Evolutionary conservation across 1,140 invertebrate genomes (phyloP), one percentile per base, ranked within the genome.

Genomic region (Thaumetopoea pityocampa): DNA sequence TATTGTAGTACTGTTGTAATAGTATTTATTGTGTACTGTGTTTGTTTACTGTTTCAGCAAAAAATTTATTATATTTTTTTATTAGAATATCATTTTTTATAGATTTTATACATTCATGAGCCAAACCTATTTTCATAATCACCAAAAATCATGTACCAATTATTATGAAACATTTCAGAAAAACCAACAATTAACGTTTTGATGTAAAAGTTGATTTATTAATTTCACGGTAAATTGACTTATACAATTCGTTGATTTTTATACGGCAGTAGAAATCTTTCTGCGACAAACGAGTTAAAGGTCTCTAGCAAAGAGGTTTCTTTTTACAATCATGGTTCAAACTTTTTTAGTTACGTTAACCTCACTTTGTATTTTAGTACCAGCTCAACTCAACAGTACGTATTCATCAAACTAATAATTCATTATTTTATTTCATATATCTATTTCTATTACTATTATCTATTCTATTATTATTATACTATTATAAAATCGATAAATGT

Each of bases 221-320:
- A 72, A 77, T 73, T 77, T 73, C 69, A 77, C 56, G 71, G 37
- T 26, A 23, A 33, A 60, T 67, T 67, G 58, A 55, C 33, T 46
- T 40, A 19, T 5, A 17, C 32, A 16, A 27, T 23, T 35, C 15
- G 14, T 27, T 15, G 20, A 3, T 28, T 43, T 41, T 24, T 20
- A 42, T 37, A 26, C 35, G 19, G n/a, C 10, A 10, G 17, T 24
- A 32, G 29, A 17, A 10, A 23, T 12, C 8, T 5, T 17, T 23
- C 32, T 15, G 14, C 19, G 22, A 28, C 15, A 11, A 17, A n/a
- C n/a, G 12, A 1, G 28, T 11, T 3, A 26, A 7, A 6, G 28
- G 40, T 38, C 35, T 17, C 6, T 26, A 26, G 27, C 24, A 12
- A 7, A n/a, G 1, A 37, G 12, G 37, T 29, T 36, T 19, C 8